Percentiles rank a stretch among this genome's conserved stretches.
These are phyloP conservation scores for Ifrita kowaldi DNA, from an alignment of 2,113 vertebrate genomes.

Conservation along the genomic window DNA sequence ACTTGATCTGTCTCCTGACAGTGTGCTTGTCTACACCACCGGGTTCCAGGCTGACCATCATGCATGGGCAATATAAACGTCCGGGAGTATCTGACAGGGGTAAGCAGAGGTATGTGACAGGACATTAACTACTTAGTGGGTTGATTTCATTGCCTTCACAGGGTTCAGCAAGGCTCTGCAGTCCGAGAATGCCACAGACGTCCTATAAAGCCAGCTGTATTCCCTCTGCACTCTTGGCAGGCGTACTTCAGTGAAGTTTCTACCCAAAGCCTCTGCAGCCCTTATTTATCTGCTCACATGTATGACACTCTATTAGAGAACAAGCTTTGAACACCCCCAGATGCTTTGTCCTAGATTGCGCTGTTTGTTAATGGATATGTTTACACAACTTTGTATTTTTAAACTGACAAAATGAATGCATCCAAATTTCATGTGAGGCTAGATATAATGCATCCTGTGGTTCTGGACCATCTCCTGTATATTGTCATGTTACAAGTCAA, in stretches of 20 bases:
- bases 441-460: neutral
- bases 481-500: neutral
- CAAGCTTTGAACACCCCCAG: neutral
- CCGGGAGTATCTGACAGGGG: neutral
- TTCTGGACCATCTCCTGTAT: neutral
- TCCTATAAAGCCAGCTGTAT: neutral
- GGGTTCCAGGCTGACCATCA: neutral
- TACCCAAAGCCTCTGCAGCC: neutral
- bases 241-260: neutral
- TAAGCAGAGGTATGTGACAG: slow-evolving; percentile 21
- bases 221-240: neutral
- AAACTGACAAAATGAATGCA: neutral
- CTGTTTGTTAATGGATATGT: neutral
- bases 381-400: neutral
- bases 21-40: neutral
- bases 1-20: neutral
- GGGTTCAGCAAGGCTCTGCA: neutral
- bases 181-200: neutral
- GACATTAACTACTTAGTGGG: slow-evolving; percentile 14
- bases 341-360: neutral
- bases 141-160: neutral
- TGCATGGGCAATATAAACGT: neutral
- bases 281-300: neutral
- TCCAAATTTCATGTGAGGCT: neutral
- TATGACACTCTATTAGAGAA: neutral